Conservation (phyloP, 2,113 vertebrate species). For the Erinaceus europaeus region DNA sequence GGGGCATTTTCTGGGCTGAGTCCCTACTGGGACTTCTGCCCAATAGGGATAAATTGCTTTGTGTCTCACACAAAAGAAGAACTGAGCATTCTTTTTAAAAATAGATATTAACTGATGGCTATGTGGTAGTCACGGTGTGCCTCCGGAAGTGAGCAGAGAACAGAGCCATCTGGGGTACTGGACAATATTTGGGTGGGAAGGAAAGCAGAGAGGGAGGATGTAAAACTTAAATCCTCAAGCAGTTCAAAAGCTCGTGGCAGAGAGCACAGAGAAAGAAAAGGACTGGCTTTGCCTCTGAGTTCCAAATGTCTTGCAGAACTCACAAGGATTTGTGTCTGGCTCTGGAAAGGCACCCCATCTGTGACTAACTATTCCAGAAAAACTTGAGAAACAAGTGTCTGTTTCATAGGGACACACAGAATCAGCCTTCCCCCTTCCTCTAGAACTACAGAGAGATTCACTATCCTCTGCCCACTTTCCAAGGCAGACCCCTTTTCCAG, state of each 20-base stretch:
- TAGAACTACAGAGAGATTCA: neutral
- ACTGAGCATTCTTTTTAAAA: neutral
- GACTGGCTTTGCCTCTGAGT: neutral
- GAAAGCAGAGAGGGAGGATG: no score
- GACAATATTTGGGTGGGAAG: constrained; percentile 24
- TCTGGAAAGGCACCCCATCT: constrained; percentile 29
- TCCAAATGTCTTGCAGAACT: neutral
- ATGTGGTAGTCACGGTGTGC: neutral
- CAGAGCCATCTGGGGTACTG: neutral
- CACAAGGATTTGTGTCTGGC: constrained; percentile 18
- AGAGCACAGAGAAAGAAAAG: neutral
- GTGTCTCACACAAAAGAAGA: constrained; percentile 52
- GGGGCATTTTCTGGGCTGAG: constrained; percentile 39
- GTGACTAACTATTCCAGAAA: constrained; percentile 63
- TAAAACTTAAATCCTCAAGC: constrained; percentile 29
- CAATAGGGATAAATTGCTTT: constrained; percentile 57
- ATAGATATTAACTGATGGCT: constrained; percentile 4
- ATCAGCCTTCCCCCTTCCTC: neutral
- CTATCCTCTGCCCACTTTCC: constrained; percentile 34
- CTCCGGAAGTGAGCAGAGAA: neutral
- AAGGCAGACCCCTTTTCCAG: constrained; percentile 72
- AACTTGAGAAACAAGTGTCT: constrained; percentile 72
- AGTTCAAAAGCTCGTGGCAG: constrained; percentile 4
- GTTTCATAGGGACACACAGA: neutral
- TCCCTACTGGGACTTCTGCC: constrained; percentile 36